A percentile compares a stretch with the other conserved stretches of the same genome.
Evolutionary conservation across 2,797 vertebrate genomes (phyloP).

Genomic region (Simalia tracyae): DNA sequence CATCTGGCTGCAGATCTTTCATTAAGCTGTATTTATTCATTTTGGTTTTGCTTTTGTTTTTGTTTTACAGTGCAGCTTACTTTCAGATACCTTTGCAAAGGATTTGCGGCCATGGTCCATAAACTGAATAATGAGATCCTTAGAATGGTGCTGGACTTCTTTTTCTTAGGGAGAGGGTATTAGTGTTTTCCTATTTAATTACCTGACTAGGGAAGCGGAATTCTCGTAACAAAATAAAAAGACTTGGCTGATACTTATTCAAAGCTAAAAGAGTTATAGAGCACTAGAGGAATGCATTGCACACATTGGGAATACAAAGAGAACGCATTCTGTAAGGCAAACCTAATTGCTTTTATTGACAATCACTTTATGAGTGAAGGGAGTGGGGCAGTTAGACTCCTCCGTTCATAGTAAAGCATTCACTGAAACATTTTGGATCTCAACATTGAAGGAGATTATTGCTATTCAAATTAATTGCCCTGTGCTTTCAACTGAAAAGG

Average conservation of each 20-base stretch:
- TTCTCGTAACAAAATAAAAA: neutral
- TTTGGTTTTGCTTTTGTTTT: neutral
- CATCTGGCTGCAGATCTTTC: neutral
- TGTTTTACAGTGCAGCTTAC: neutral
- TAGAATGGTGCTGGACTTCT: neutral
- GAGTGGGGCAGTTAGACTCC: neutral
- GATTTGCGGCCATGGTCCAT: neutral
- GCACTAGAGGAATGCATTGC: neutral
- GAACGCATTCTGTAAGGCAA: neutral
- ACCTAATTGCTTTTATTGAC: conserved; percentile 36
- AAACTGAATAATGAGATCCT: neutral
- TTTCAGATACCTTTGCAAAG: neutral
- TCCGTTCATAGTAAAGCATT: conserved; percentile 20
- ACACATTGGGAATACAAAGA: neutral
- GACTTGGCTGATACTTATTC: conserved; percentile 27
- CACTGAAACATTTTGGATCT: conserved; percentile 1
- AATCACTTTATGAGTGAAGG: conserved; percentile 40
- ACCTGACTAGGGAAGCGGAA: neutral
- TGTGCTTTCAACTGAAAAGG: neutral
- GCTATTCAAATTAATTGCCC: conserved; percentile 15
- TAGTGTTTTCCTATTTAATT: neutral
- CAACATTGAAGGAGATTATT: conserved; percentile 10
- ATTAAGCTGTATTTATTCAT: neutral
- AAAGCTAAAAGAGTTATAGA: conserved; percentile 25
- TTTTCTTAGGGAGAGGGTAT: neutral